Evolutionary conservation across 2,888 invertebrate species (phyloP).

Genomic region (Troides aeacus): DNA sequence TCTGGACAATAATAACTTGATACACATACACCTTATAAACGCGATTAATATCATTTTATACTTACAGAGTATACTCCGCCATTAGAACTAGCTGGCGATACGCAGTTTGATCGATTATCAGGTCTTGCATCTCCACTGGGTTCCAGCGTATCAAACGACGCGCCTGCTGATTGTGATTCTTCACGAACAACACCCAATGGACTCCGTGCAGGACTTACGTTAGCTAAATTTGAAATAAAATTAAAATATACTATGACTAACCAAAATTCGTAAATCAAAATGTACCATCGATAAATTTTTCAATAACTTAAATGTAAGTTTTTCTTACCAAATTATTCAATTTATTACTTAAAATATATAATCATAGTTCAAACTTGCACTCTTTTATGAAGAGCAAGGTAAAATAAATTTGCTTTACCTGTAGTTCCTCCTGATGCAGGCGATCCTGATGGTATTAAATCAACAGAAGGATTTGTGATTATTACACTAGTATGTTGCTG

Average conservation of each 20-base stretch:
- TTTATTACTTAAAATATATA: not conserved
- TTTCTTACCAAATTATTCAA: not conserved
- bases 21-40: not conserved
- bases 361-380: not conserved
- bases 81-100: constrained; percentile 94
- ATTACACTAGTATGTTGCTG: constrained; percentile 82
- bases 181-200: constrained; percentile 82
- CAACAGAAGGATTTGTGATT: constrained; percentile 86
- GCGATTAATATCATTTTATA: constrained; percentile 31
- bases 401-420: constrained; percentile 45
- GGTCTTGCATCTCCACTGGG: constrained; percentile 68
- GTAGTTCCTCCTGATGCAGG: constrained; percentile 70
- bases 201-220: constrained; percentile 71
- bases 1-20: not conserved
- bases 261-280: not conserved
- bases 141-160: constrained; percentile 72
- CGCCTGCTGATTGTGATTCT: constrained; percentile 75
- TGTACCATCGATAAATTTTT: not conserved
- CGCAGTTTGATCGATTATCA: constrained; percentile 82
- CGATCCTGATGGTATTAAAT: constrained; percentile 76
- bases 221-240: constrained; percentile 49
- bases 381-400: not conserved
- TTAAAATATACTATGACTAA: too few relatives aligned
- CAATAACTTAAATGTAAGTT: not conserved
- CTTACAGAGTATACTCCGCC: constrained; percentile 93